Evolutionary conservation across 2,888 invertebrate species (phyloP).

Genomic region (Eristalinus aeneus): DNA sequence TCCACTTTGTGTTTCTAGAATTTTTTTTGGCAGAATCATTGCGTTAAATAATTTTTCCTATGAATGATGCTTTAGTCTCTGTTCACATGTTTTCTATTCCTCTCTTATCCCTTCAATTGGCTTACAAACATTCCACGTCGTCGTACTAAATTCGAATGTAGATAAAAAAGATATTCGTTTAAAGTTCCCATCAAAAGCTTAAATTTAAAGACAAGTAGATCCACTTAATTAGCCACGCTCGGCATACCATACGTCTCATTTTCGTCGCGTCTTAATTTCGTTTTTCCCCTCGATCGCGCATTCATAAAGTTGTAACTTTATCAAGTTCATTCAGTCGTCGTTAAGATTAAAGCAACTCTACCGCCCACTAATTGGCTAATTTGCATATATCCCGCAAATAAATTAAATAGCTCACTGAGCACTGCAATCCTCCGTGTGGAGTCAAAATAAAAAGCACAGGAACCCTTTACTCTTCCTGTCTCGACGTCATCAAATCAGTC

Average conservation of each 20-base stretch:
- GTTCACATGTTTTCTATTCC: too few species aligned
- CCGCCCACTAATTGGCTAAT: conserved; percentile 41
- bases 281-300: background rate
- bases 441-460: background rate
- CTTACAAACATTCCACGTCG: too few species aligned
- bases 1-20: too few species aligned
- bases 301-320: background rate
- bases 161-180: too few species aligned
- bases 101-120: too few species aligned
- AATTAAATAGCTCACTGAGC: conserved; percentile 27
- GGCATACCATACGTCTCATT: background rate
- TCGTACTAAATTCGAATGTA: too few species aligned
- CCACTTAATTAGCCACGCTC: background rate
- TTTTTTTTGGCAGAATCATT: too few species aligned
- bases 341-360: conserved; percentile 21
- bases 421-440: background rate
- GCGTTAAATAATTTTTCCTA: too few species aligned
- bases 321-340: background rate
- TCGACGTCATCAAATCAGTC: conserved; percentile 44
- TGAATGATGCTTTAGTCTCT: too few species aligned
- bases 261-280: background rate
- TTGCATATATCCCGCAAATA: conserved; percentile 37
- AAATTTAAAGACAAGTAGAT: background rate
- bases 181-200: too few species aligned
- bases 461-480: conserved; percentile 28